Evolutionary conservation across 2,888 invertebrate species (phyloP).

Genomic region (Punctoribates punctum): DNA sequence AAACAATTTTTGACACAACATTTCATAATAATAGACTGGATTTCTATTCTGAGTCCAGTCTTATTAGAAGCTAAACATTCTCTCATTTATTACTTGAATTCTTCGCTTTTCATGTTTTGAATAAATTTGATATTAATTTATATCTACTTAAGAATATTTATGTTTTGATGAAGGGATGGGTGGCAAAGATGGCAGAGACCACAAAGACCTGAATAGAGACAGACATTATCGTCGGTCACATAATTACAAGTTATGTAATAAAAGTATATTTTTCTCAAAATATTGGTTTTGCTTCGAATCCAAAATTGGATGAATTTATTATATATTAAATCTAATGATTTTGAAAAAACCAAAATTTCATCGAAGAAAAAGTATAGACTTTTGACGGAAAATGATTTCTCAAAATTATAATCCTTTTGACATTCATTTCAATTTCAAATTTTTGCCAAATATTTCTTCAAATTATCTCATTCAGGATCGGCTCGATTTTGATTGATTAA

Average conservation of each 20-base stretch:
- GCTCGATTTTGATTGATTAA: too few relatives aligned
- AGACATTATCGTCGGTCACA: background rate
- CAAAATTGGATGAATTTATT: background rate
- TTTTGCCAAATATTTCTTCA: too few relatives aligned
- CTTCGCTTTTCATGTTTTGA: background rate
- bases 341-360: too few relatives aligned
- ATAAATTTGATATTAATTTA: background rate
- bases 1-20: background rate
- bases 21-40: conserved; percentile 4
- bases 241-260: conserved; percentile 7
- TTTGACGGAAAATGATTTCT: too few relatives aligned
- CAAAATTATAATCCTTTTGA: too few relatives aligned
- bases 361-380: too few relatives aligned
- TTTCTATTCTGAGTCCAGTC: background rate
- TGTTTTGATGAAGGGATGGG: conserved; percentile 6
- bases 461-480: too few relatives aligned
- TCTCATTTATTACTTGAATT: background rate
- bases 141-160: too few relatives aligned
- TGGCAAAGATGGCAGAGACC: background rate
- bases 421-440: too few relatives aligned
- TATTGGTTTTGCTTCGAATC: background rate
- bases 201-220: too few relatives aligned
- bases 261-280: background rate
- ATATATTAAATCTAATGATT: too few relatives aligned
- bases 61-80: background rate